Percentiles rank a stretch among this genome's conserved stretches.
These are phyloP conservation scores for Setipinna tenuifilis DNA, from an alignment of 2,797 vertebrate genomes.

Conservation along the genomic window DNA sequence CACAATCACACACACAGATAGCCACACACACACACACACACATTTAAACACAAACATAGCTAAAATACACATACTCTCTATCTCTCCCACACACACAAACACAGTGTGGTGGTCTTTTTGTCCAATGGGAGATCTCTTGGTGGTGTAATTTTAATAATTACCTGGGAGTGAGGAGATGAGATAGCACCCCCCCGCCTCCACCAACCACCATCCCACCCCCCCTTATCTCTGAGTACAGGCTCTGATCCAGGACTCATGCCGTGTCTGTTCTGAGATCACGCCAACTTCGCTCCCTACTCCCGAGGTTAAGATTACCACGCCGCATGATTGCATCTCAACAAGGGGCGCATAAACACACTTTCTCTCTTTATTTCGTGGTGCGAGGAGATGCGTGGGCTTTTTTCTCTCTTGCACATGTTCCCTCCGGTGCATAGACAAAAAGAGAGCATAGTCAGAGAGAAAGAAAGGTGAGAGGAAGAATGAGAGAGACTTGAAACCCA, in stretches of 20 bases:
- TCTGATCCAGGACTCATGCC: slow-evolving; percentile 28
- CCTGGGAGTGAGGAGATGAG: slow-evolving; percentile 25
- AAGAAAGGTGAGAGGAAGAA: background rate
- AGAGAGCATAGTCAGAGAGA: slow-evolving; percentile 16
- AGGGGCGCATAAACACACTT: slow-evolving; percentile 40
- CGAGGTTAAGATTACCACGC: slow-evolving; percentile 40
- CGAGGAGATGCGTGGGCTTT: background rate
- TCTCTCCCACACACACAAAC: background rate
- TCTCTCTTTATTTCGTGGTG: slow-evolving; percentile 27
- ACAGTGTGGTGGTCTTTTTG: slow-evolving; percentile 2
- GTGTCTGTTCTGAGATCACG: slow-evolving; percentile 34
- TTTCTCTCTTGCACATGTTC: background rate
- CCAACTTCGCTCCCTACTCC: slow-evolving; percentile 35
- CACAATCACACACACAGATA: background rate
- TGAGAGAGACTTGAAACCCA: slow-evolving; percentile 14
- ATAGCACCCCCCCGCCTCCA: background rate
- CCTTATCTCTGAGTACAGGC: slow-evolving; percentile 44
- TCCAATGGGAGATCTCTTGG: slow-evolving; percentile 10
- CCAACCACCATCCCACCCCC: background rate
- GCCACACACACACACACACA: slow-evolving; percentile 15
- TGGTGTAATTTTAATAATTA: slow-evolving; percentile 46
- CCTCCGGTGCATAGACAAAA: slow-evolving; percentile 28
- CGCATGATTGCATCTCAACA: slow-evolving; percentile 48
- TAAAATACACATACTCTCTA: background rate
- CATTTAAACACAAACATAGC: background rate